Evolutionary conservation across 2,797 vertebrate species (phyloP).

Genomic region (Anabacerthia variegaticeps): DNA sequence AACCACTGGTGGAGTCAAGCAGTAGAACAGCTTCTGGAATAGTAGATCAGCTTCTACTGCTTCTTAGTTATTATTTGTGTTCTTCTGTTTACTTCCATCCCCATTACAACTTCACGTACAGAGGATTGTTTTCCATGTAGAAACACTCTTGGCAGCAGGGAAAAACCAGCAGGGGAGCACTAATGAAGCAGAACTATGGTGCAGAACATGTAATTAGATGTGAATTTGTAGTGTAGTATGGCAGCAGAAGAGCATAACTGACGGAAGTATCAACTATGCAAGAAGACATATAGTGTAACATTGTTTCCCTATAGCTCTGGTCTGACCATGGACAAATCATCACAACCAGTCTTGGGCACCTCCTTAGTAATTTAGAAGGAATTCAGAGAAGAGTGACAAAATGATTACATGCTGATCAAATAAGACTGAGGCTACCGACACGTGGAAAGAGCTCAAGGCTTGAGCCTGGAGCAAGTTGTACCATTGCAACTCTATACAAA

Average conservation of each 20-base stretch:
- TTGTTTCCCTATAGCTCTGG: constrained; percentile 31
- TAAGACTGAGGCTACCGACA: constrained; percentile 28
- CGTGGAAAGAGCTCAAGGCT: constrained; percentile 32
- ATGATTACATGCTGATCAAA: constrained; percentile 57
- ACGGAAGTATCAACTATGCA: constrained; percentile 33
- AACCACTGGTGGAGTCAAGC: background rate
- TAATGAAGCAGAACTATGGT: constrained; percentile 38
- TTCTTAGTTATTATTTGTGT: constrained; percentile 13
- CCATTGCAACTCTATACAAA: constrained; percentile 37
- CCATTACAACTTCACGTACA: background rate
- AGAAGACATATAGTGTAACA: background rate
- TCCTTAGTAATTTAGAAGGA: constrained; percentile 60
- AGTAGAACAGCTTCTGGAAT: background rate
- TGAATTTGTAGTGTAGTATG: constrained; percentile 31
- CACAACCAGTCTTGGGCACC: constrained; percentile 16
- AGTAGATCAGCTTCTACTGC: background rate
- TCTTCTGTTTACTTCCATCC: constrained; percentile 18
- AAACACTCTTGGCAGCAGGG: background rate
- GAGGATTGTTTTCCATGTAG: constrained; percentile 9
- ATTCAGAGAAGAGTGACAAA: constrained; percentile 48
- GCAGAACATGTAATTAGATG: constrained; percentile 31
- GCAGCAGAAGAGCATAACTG: constrained; percentile 33
- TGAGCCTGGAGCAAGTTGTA: constrained; percentile 31
- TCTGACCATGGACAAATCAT: constrained; percentile 50
- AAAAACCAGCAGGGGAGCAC: background rate